A percentile compares a stretch with the other conserved stretches of the same genome.
Evolutionary conservation across 2,797 vertebrate genomes (phyloP).

Genomic region (Acanthornis magna): DNA sequence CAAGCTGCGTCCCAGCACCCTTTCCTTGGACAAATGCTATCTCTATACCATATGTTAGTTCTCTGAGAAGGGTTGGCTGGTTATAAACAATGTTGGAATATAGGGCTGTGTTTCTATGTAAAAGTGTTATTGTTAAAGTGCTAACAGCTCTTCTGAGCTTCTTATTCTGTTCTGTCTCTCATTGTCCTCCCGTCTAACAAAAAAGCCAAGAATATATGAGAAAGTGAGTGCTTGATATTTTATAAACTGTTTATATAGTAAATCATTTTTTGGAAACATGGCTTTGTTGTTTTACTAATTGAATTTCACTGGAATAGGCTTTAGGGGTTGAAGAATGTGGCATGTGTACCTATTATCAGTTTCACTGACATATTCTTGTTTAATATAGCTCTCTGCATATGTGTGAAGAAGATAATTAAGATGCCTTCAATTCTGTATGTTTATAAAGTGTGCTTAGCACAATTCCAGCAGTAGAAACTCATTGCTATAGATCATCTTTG

Average conservation of each 20-base stretch:
- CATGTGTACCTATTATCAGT: neutral
- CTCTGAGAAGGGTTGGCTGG: neutral
- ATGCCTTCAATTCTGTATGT: neutral
- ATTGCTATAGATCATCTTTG: neutral
- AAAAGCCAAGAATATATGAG: neutral
- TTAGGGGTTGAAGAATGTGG: neutral
- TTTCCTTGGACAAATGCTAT: neutral
- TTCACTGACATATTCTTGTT: neutral
- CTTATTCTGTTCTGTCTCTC: accelerated
- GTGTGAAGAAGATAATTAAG: neutral
- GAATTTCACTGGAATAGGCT: neutral
- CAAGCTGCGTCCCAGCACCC: neutral
- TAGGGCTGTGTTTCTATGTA: neutral
- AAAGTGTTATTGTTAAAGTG: neutral
- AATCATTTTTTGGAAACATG: neutral
- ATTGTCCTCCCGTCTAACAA: neutral
- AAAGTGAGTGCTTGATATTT: constrained; percentile 2
- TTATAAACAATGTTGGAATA: neutral
- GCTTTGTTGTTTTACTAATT: neutral
- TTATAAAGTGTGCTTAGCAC: neutral
- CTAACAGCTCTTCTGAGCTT: neutral
- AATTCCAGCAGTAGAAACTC: neutral
- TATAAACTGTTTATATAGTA: constrained; percentile 16
- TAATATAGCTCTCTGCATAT: neutral
- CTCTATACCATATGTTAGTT: neutral